Conservation (phyloP, 2,888 invertebrate genomes). For the Melanotus villosus region DNA sequence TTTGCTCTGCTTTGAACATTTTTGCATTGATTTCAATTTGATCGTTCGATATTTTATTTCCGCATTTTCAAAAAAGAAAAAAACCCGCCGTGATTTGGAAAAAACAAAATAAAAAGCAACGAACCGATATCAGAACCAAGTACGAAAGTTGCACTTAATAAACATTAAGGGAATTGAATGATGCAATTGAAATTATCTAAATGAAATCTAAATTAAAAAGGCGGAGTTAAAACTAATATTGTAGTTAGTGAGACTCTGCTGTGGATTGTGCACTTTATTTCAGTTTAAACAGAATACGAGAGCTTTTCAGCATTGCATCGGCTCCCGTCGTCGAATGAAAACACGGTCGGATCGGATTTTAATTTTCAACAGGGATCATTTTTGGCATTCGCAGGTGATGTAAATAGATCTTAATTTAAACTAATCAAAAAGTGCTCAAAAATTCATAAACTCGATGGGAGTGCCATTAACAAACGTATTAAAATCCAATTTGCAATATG, state of each 20-base stretch:
- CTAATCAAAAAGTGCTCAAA: conserved; percentile 38
- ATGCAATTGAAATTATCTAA: conserved; percentile 29
- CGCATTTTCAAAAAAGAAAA: too few species aligned
- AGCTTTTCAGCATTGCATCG: neutral
- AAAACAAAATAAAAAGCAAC: neutral
- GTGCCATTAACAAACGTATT: conserved; percentile 27
- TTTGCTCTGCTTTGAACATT: too few species aligned
- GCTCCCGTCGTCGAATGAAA: too few species aligned
- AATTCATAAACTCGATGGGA: conserved; percentile 35
- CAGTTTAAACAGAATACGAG: neutral
- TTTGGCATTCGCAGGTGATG: conserved; percentile 18
- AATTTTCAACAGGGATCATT: too few species aligned
- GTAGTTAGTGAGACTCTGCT: conserved; percentile 2
- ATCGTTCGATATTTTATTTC: too few species aligned
- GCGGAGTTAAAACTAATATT: conserved; percentile 6
- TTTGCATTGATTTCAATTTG: too few species aligned
- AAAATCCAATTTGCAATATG: conserved; percentile 25
- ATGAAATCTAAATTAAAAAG: conserved; percentile 36
- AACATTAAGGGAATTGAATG: conserved; percentile 10
- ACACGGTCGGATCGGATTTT: too few species aligned
- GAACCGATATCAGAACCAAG: neutral
- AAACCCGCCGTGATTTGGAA: too few species aligned
- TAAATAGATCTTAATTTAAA: conserved; percentile 34
- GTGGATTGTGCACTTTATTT: conserved; percentile 11
- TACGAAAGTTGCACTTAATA: neutral